Percentiles rank a stretch among this genome's conserved stretches.
Conservation (phyloP, 2,888 invertebrate species). For the Drosophila falleni region DNA sequence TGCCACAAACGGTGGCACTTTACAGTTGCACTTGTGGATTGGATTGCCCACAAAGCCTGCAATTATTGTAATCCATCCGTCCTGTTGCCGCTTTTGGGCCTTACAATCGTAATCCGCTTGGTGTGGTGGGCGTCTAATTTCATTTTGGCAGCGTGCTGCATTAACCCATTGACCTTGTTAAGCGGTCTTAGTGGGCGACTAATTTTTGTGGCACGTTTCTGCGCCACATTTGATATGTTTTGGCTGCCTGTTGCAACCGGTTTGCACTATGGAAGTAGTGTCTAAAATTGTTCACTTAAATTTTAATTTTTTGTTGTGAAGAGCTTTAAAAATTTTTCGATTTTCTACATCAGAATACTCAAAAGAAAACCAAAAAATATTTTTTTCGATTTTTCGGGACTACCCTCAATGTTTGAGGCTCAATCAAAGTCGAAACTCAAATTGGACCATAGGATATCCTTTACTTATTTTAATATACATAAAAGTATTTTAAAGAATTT, state of each 20-base stretch:
- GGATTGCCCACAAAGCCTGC: constrained; percentile 61
- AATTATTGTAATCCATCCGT: constrained; percentile 76
- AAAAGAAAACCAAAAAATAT: too few relatives aligned
- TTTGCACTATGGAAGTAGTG: too few relatives aligned
- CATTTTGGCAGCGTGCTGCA: constrained; percentile 41
- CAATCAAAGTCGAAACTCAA: too few relatives aligned
- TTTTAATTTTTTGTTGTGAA: too few relatives aligned
- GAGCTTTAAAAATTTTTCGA: too few relatives aligned
- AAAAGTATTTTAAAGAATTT: too few relatives aligned
- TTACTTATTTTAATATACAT: too few relatives aligned
- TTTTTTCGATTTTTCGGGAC: too few relatives aligned
- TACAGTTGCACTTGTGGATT: constrained; percentile 83
- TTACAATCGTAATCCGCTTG: constrained; percentile 23
- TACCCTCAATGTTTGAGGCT: too few relatives aligned
- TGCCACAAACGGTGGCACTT: constrained; percentile 81
- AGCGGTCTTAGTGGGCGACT: constrained; percentile 49
- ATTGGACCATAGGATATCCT: too few relatives aligned
- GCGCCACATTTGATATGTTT: constrained; percentile 49
- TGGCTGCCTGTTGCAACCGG: constrained; percentile 52
- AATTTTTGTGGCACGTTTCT: constrained; percentile 69
- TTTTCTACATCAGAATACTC: too few relatives aligned
- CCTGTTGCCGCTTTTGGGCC: constrained; percentile 15
- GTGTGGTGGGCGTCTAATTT: constrained; percentile 53
- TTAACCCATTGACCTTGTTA: constrained; percentile 81
- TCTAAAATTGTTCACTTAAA: too few relatives aligned